A percentile compares a stretch with the other conserved stretches of the same genome.
Evolutionary conservation across 2,797 vertebrate genomes (phyloP).

Genomic region (Falco cherrug): DNA sequence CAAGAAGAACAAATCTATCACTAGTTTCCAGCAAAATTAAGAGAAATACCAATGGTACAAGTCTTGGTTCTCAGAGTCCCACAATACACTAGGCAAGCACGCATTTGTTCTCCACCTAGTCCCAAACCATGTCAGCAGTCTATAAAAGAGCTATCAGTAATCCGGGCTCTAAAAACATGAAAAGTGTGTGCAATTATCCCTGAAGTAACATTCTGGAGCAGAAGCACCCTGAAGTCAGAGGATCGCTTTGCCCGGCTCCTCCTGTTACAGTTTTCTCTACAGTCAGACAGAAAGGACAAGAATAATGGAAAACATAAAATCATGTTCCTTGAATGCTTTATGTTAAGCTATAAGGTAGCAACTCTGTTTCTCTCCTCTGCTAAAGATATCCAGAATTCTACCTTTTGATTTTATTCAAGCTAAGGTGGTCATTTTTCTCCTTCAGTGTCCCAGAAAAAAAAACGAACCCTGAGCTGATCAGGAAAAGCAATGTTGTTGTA

Average conservation of each 20-base stretch:
- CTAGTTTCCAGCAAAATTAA: neutral
- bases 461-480: neutral
- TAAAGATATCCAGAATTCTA: neutral
- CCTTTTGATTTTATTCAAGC: neutral
- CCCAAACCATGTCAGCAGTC: neutral
- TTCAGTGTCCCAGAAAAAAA: neutral
- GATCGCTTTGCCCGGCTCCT: neutral
- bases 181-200: neutral
- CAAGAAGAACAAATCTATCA: neutral
- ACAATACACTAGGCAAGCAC: neutral
- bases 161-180: neutral
- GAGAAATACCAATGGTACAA: neutral
- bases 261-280: neutral
- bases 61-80: neutral
- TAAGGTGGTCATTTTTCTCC: neutral
- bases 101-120: neutral
- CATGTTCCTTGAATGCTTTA: neutral
- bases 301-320: neutral
- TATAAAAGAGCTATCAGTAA: neutral
- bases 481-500: neutral
- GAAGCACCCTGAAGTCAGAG: neutral
- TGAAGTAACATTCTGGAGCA: neutral
- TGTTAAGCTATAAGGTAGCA: neutral
- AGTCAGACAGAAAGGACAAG: neutral
- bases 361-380: neutral